Evolutionary conservation across 1,140 invertebrate species (phyloP), one percentile per base, ranked within the genome.

Genomic region (Drosophila bocqueti): DNA sequence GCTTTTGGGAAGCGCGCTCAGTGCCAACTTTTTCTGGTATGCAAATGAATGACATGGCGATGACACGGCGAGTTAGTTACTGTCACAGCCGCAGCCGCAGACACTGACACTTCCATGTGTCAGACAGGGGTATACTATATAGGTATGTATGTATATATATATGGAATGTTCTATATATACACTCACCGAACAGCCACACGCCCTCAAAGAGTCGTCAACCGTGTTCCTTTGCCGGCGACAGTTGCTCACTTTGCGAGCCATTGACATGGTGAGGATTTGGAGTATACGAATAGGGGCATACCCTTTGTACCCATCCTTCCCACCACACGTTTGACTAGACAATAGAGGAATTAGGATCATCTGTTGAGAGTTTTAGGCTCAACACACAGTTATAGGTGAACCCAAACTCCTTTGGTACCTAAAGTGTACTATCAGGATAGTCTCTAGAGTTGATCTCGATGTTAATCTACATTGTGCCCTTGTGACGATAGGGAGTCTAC

Each of bases 11-110:
- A 46, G n/a, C 43, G 18, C 38, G 40, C 66, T 38, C 38, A 31
- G 26, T 76, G 69, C 46, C 61, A 84, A 80, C 47, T 66, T 77
- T 80, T 67, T 71, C 47, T 67, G 60, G 50, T 61, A 83, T 83
- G 81, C 81, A 83, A 84, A 83, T 84, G 81, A 84, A 84, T 79
- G 81, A 72, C 76, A 76, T 64, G 72, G 45, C 71, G 62, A 80
- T 83, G 81, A 84, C 81, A 80, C 58, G 54, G 47, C 45, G 62
- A 83, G 69, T 76, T 61, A 61, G 71, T 71, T 64, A 52, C 59
- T 67, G 38, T 45, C 52, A 61, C 60, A 62, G 29, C 54, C 68
- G 24, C 54, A 43, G 6, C 0, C 26, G 4, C 26, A 26, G 63
- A 15, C 16, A 3, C n/a, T 3, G 54, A 40, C 54, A 55, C 54